Evolutionary conservation across 2,113 vertebrate species (phyloP).

Genomic region (Sinocyclocheilus anophthalmus): DNA sequence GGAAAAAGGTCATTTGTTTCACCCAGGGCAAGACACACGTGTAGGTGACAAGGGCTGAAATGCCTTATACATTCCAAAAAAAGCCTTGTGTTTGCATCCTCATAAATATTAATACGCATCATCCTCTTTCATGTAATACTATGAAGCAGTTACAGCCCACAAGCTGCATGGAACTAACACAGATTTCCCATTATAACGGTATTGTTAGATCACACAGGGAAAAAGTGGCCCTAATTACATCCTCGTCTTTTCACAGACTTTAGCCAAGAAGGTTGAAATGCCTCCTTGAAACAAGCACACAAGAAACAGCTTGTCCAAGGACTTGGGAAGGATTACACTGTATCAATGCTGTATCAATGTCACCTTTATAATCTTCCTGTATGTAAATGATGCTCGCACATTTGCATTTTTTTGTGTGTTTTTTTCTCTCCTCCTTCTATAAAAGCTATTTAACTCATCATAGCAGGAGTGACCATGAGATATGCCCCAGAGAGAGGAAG

Average conservation of each 20-base stretch:
- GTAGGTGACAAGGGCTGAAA: slow-evolving; percentile 28
- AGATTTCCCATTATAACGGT: slow-evolving; percentile 37
- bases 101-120: slow-evolving; percentile 34
- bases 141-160: slow-evolving; percentile 35
- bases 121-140: slow-evolving; percentile 38
- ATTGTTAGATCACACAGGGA: slow-evolving; percentile 23
- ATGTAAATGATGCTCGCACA: slow-evolving; percentile 66
- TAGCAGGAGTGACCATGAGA: slow-evolving; percentile 65
- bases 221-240: slow-evolving; percentile 23
- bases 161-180: slow-evolving; percentile 30
- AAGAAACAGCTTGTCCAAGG: slow-evolving; percentile 46
- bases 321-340: slow-evolving; percentile 40
- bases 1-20: slow-evolving; percentile 12
- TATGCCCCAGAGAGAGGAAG: slow-evolving; percentile 59
- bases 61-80: slow-evolving; percentile 18
- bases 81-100: slow-evolving; percentile 4
- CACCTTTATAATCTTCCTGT: slow-evolving; percentile 57
- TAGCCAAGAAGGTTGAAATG: slow-evolving; percentile 29
- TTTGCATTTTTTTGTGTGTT: slow-evolving; percentile 59
- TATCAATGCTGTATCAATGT: slow-evolving; percentile 51
- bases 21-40: background rate
- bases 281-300: slow-evolving; percentile 30
- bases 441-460: slow-evolving; percentile 52
- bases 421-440: slow-evolving; percentile 27
- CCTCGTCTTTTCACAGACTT: slow-evolving; percentile 16